These are phyloP conservation scores for Ophiothrix spiculata DNA, from an alignment of 35 echinoderm and acorn worm genomes.

Conservation along the genomic window DNA sequence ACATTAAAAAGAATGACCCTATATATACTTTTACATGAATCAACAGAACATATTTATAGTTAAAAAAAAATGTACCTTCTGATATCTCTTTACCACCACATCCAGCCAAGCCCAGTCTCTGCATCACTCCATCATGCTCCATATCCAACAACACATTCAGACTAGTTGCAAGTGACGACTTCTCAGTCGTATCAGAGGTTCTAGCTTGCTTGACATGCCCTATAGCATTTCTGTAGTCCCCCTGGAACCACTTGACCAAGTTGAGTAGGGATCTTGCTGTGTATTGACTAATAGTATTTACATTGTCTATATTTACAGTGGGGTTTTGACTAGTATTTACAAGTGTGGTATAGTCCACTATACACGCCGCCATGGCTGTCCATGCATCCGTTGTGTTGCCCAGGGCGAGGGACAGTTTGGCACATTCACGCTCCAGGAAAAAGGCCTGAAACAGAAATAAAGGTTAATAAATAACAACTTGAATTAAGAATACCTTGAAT, in stretches of 20 bases:
- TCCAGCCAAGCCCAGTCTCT: conserved; percentile 58
- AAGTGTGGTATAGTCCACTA: conserved; percentile 53
- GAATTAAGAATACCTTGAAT: too few relatives aligned
- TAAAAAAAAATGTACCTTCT: conserved; percentile 23
- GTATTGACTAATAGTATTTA: conserved; percentile 38
- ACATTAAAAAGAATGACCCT: too few relatives aligned
- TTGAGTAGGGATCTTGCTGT: conserved; percentile 72
- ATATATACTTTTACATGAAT: too few relatives aligned
- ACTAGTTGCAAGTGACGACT: conserved; percentile 51
- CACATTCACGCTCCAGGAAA: conserved; percentile 64
- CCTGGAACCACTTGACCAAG: conserved; percentile 90
- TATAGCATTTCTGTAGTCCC: conserved; percentile 66
- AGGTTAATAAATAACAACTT: too few relatives aligned
- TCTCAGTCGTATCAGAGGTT: conserved; percentile 38
- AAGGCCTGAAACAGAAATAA: conserved; percentile 37
- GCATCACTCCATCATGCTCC: conserved; percentile 66
- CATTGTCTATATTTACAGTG: background rate
- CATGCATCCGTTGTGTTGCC: conserved; percentile 54
- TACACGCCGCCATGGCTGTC: conserved; percentile 41
- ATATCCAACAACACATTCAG: conserved; percentile 79
- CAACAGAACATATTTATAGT: too few relatives aligned
- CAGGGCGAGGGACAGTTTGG: conserved; percentile 72
- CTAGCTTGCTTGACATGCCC: conserved; percentile 73
- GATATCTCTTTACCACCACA: conserved; percentile 24
- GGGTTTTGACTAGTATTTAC: conserved; percentile 23